Evolutionary conservation across 2,888 invertebrate species (phyloP).

Genomic region (Hirtodrosophila trivittata): DNA sequence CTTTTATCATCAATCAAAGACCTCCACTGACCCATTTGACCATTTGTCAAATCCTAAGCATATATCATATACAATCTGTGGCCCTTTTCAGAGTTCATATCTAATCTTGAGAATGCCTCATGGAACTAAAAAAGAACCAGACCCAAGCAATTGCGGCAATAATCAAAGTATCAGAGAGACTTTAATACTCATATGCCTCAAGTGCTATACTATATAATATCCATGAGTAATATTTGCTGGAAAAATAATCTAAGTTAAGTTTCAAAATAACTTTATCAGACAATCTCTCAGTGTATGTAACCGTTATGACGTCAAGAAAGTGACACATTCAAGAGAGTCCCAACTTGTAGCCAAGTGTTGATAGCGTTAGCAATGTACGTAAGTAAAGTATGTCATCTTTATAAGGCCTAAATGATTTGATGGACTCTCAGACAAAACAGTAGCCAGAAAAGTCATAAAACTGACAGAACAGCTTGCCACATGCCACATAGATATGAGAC

Average conservation of each 20-base stretch:
- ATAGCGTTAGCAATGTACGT: slow-evolving; percentile 32
- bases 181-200: slow-evolving; percentile 1
- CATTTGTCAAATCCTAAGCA: no score
- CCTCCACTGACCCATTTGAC: no score
- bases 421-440: slow-evolving; percentile 6
- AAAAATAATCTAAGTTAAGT: not conserved
- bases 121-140: no score
- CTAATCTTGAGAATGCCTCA: slow-evolving; percentile 26
- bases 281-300: slow-evolving; percentile 17
- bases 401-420: slow-evolving; percentile 21
- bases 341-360: slow-evolving; percentile 56
- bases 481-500: not conserved
- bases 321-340: slow-evolving; percentile 46
- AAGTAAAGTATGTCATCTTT: slow-evolving; percentile 6
- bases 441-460: slow-evolving; percentile 1
- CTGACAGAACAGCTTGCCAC: slow-evolving; percentile 1
- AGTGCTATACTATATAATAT: slow-evolving; percentile 2
- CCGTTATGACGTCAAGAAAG: slow-evolving; percentile 50
- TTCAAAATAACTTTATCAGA: slow-evolving; percentile 16
- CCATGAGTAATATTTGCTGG: slow-evolving; percentile 41
- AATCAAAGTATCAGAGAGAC: slow-evolving; percentile 15
- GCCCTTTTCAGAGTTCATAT: slow-evolving; percentile 5
- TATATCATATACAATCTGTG: slow-evolving; percentile 1
- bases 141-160: not conserved
- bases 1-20: no score